phyloP scores from a whole-genome alignment of 2,888 invertebrate species.

The Ischnura elegans region DNA sequence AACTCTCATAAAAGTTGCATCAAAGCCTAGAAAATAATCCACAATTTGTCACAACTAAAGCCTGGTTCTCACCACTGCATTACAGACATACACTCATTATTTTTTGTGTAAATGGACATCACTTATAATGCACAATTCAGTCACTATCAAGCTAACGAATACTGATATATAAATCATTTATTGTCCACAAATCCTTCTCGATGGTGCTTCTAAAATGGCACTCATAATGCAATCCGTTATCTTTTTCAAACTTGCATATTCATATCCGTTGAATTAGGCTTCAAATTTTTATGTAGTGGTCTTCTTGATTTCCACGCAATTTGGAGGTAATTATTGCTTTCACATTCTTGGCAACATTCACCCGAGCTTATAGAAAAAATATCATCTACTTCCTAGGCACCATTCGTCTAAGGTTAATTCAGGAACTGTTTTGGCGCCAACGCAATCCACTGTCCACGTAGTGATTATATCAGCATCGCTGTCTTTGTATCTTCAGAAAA shows the following conservation, averaged over 20 bases:
- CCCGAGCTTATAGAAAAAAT: background rate
- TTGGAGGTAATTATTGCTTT: conserved; percentile 30
- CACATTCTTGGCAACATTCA: background rate
- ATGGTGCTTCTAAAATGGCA: background rate
- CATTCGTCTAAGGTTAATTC: background rate
- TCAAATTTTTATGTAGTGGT: background rate
- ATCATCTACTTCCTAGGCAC: background rate
- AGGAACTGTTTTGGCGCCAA: no score
- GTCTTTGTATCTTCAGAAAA: no score
- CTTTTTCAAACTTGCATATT: background rate
- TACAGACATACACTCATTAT: background rate
- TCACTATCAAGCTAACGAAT: background rate
- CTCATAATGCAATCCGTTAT: background rate
- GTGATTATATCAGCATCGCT: no score
- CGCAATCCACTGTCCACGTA: no score
- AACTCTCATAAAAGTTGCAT: background rate
- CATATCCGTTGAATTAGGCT: background rate
- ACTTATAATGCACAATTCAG: background rate
- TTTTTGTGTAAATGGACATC: background rate
- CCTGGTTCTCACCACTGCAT: background rate
- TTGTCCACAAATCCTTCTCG: background rate
- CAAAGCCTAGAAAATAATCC: background rate
- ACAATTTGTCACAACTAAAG: background rate
- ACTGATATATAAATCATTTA: background rate
- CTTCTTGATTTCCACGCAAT: background rate